These are phyloP conservation scores for Pollicipes pollicipes DNA, from an alignment of 1,140 invertebrate genomes.

Conservation along the genomic window DNA sequence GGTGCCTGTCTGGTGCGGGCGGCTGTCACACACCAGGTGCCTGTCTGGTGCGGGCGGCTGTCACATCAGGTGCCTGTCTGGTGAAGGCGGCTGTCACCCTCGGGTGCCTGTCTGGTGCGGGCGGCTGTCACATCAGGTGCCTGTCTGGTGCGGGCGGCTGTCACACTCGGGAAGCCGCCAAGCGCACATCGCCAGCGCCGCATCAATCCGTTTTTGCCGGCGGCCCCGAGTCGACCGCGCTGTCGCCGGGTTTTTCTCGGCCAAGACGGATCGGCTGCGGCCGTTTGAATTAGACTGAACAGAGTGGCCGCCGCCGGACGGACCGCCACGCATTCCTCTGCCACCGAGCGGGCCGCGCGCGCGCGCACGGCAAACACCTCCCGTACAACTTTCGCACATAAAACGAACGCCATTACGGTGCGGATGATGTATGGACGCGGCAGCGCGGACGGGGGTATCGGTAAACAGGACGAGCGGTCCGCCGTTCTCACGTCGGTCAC, in stretches of 20 bases:
- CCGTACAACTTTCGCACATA: background rate
- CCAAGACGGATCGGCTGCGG: background rate
- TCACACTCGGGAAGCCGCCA: background rate
- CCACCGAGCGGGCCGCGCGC: no score
- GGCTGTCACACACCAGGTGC: no score
- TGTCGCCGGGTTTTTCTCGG: background rate
- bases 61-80: background rate
- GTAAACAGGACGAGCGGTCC: background rate
- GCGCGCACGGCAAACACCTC: background rate
- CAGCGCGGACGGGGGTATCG: background rate
- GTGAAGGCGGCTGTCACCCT: no score
- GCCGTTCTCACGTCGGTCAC: background rate
- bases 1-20: no score
- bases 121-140: no score
- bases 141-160: background rate
- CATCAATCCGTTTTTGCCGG: background rate
- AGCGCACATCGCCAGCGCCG: no score
- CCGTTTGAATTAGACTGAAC: background rate
- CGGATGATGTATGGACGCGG: slow-evolving; percentile 1
- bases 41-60: background rate
- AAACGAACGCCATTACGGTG: background rate
- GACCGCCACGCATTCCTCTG: no score
- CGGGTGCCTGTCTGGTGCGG: no score
- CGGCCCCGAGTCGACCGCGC: no score
- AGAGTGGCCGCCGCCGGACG: no score